Conservation (phyloP, 2,797 vertebrate species). For the Tragopan temminckii region DNA sequence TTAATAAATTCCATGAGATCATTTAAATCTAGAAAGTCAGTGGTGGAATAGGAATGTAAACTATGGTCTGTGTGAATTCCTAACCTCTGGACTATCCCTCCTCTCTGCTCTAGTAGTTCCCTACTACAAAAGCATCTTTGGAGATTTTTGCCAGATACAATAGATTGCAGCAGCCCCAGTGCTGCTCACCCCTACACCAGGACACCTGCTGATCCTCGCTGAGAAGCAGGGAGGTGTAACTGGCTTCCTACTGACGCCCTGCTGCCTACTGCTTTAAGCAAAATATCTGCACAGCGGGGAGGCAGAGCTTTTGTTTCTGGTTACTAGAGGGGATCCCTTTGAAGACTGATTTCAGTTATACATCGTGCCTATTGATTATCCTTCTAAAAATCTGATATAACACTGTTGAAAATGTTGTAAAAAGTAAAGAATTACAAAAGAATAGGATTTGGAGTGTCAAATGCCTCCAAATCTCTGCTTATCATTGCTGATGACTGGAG, state of each 20-base stretch:
- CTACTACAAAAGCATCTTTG: slow-evolving; percentile 23
- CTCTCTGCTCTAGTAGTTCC: slow-evolving; percentile 12
- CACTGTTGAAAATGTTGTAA: slow-evolving; percentile 67
- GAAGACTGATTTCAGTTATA: slow-evolving; percentile 72
- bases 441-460: slow-evolving; percentile 70
- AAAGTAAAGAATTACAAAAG: slow-evolving; percentile 75
- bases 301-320: slow-evolving; percentile 63
- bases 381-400: slow-evolving; percentile 75
- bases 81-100: not conserved
- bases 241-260: slow-evolving; percentile 43
- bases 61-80: not conserved
- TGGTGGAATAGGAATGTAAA: not conserved
- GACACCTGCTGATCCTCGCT: not conserved
- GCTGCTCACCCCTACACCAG: slow-evolving; percentile 14
- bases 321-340: slow-evolving; percentile 70
- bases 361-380: slow-evolving; percentile 69
- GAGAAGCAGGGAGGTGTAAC: slow-evolving; percentile 57
- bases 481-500: slow-evolving; percentile 72
- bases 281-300: slow-evolving; percentile 64
- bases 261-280: slow-evolving; percentile 56
- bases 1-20: not conserved
- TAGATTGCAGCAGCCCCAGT: slow-evolving; percentile 1
- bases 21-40: not conserved
- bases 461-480: slow-evolving; percentile 75
- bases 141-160: slow-evolving; percentile 5